Base-by-base conservation (phyloP, 2,888 invertebrate species). In the Zootermopsis nevadensis region DNA sequence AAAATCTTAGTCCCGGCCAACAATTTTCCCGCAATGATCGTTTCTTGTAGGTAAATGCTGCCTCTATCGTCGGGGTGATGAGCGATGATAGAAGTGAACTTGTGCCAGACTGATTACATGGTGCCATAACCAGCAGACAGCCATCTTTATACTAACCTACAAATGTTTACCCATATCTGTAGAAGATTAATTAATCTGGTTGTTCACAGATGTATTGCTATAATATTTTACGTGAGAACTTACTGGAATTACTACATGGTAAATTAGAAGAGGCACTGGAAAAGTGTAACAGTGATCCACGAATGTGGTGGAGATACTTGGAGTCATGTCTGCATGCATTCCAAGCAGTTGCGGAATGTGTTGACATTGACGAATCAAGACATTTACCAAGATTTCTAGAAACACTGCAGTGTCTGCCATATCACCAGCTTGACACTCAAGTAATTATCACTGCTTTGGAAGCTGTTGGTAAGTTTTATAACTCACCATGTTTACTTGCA, bases 131-230 rank as follows among this genome's bases (percentile, higher is more conserved):
- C n/a, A n/a, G n/a, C n/a, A n/a, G n/a, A n/a, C n/a, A n/a, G n/a
- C n/a, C n/a, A n/a, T n/a, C n/a, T n/a, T n/a, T n/a, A n/a, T n/a
- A n/a, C n/a, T n/a, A 19, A 48, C 3, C 19, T 48, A 19, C 19
- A 38, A 38, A 38, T 38, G 4, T 38, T 38, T 10, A 38, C 38
- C 10, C 3, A 80, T 22, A 27, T 22, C 48, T 48, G 3, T 31
- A 60, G n/a, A 19, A 86, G 89, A 12, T 88, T 72, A 74, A 38
- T 85, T 53, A 1, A 33, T 72, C 79, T 66, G 76, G 84, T 84
- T 86, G 85, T 84, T 87, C 88, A 15, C 88, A 95, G 95, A 94
- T 96, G 92, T 97, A 97, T 89, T 96, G 97, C 89, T 96, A 94
- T 89, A 94, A 94, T 86, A 93, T 98, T 10, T 90, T 98, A n/a